Base-by-base conservation (phyloP, 1,140 invertebrate species). In the Nasonia vitripennis region DNA sequence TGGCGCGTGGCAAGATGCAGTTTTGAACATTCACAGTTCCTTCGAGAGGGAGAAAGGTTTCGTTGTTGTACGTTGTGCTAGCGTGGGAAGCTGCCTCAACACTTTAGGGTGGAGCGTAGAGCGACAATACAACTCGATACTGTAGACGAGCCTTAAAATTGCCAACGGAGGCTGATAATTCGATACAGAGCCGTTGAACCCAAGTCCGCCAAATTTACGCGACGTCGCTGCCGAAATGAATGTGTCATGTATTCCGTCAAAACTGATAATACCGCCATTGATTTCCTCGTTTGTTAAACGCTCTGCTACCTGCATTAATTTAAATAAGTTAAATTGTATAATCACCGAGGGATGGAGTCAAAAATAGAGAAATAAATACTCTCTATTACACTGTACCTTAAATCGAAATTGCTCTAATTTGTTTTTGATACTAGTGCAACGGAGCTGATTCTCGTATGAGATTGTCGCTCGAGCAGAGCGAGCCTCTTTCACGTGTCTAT, bases 91-190 rank as follows among this genome's bases (percentile, higher is more conserved):
- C 89, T 91, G 68, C 17, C 17, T 4, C 20, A 88, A 84, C 91
- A 88, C 87, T 88, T 9, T 45, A 87, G 87, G 84, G 55, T 89
- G 87, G 86, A 79, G 80, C 55, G 83, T 89, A 86, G 87, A 88
- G 77, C 41, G 78, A 80, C 67, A 73, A 84, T 84, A 84, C 27
- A 41, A 84, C 41, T 84, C 45, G 6, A 78, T 78, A 77, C 4
- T 62, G 20, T 71, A 78, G 23, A 79, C 7, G 62, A 84, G 77
- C n/a, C 41, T 74, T 79, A 62, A 6, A 23, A 73, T n/a, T 84
- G 45, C 34, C 20, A n/a, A 0, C 7, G 37, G 74, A 31, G 48
- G 17, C 11, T 75, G 62, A 78, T 83, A 2, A 45, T 77, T 41
- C 71, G 41, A 9, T 9, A 27, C 7, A 1, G 45, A 12, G 5